Percentiles rank a stretch among this genome's conserved stretches.
Conservation (phyloP, 1,140 invertebrate genomes). For the Calosoma granatense region DNA sequence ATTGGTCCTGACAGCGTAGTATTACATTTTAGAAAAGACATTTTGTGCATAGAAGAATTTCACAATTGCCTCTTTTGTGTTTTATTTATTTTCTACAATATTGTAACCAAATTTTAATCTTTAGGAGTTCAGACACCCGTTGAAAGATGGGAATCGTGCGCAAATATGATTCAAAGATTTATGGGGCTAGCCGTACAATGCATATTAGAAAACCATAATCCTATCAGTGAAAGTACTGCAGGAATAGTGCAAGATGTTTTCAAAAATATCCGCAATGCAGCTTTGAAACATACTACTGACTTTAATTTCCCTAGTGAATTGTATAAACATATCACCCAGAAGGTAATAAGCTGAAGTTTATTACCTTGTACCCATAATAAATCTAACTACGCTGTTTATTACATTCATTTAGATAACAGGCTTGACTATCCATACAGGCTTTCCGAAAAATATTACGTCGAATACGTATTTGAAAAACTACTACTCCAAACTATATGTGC, state of each 20-base stretch:
- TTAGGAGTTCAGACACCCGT: constrained; percentile 36
- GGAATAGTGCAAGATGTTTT: constrained; percentile 31
- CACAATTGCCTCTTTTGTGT: no score
- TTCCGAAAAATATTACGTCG: constrained; percentile 36
- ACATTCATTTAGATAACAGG: constrained; percentile 35
- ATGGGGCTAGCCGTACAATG: constrained; percentile 45
- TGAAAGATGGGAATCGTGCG: constrained; percentile 48
- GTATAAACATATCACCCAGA: constrained; percentile 33
- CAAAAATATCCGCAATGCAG: constrained; percentile 25
- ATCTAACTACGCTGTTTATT: no score
- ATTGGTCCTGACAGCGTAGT: no score
- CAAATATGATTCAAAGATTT: constrained; percentile 38
- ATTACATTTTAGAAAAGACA: no score
- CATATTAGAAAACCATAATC: constrained; percentile 36
- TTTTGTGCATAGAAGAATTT: no score
- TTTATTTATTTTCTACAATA: no score
- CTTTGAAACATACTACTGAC: constrained; percentile 21
- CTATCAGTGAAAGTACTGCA: constrained; percentile 18
- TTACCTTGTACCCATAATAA: no score
- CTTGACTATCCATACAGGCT: constrained; percentile 41
- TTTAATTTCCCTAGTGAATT: constrained; percentile 24
- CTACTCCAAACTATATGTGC: constrained; percentile 36
- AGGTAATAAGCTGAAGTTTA: no score
- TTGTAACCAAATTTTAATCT: constrained; percentile 13
- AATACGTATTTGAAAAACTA: constrained; percentile 35